These are phyloP conservation scores for Malacoraja senta DNA, from an alignment of 2,797 vertebrate species.

Conservation along the genomic window DNA sequence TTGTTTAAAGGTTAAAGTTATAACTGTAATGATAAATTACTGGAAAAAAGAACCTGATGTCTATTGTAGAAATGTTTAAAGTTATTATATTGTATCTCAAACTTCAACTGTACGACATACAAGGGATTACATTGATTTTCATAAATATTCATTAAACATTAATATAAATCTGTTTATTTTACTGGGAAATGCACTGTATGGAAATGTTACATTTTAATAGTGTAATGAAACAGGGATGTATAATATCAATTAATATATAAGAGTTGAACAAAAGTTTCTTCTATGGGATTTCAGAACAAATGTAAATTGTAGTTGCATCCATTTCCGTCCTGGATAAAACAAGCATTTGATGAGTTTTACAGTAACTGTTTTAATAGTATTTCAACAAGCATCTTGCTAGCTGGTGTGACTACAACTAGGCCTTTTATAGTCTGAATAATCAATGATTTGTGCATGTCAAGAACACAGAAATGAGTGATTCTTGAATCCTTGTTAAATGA, in stretches of 20 bases:
- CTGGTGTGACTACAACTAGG: background rate
- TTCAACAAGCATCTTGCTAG: background rate
- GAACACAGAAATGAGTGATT: background rate
- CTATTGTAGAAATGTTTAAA: background rate
- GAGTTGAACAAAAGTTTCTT: background rate
- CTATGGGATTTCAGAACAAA: background rate
- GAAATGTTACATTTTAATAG: background rate
- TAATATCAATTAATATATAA: background rate
- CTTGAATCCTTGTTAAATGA: background rate
- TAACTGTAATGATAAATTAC: background rate
- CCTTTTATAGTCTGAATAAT: background rate
- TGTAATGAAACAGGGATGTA: background rate
- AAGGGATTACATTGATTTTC: background rate
- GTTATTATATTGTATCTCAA: background rate
- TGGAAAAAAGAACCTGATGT: background rate
- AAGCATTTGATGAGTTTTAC: background rate
- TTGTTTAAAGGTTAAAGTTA: background rate
- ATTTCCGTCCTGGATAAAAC: background rate
- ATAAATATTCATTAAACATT: slow-evolving; percentile 15
- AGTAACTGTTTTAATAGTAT: background rate
- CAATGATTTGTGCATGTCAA: background rate
- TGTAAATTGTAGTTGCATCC: background rate
- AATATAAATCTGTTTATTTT: background rate
- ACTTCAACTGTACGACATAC: too few relatives aligned
- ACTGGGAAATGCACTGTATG: background rate